Base-by-base conservation (phyloP, 1,140 invertebrate species). In the Amphibalanus amphitrite region DNA sequence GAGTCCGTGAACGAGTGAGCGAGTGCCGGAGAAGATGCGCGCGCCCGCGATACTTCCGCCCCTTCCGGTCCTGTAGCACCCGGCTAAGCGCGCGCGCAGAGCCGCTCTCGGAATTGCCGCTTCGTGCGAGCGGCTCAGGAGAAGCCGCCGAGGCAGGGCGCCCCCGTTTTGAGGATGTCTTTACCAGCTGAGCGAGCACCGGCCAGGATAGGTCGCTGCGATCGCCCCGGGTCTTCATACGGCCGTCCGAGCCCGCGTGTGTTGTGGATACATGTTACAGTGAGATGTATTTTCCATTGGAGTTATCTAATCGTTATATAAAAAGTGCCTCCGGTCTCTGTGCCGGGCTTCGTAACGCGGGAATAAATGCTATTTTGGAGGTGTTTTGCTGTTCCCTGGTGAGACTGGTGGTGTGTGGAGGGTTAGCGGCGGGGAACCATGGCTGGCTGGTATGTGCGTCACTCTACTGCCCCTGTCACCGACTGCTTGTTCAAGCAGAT, bases 281-380 rank as follows among this genome's bases (percentile, higher is more conserved):
- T 59, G 47, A 38, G 33, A 59, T 59, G 47, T 59, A 59, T 59
- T 59, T 59, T 59, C 47, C 47, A 59, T 59, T 59, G 47, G 47
- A 59, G 47, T 59, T 59, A 59, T 59, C 47, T 59, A 59, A 59
- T 59, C 47, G 47, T 59, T 59, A 59, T 59, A 59, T 59, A 59
- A 59, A 59, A 59, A 59, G 47, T 59, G 47, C 47, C 47, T 59
- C 47, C 47, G 47, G 47, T 20, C 47, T 20, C 13, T 20, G 47
- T 20, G 47, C 47, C 47, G 47, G 47, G 6, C 47, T 59, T 59
- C 20, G 47, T 59, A 59, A 59, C 47, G 47, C 47, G 47, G 47
- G 47, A 59, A 59, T 59, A 59, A 59, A 59, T 59, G 47, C 47
- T 59, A 59, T 59, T 59, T 59, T 59, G 47, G 47, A 59, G 47